phyloP scores from a whole-genome alignment of 1,140 invertebrate genomes.

The Drosophila tsacasi region DNA sequence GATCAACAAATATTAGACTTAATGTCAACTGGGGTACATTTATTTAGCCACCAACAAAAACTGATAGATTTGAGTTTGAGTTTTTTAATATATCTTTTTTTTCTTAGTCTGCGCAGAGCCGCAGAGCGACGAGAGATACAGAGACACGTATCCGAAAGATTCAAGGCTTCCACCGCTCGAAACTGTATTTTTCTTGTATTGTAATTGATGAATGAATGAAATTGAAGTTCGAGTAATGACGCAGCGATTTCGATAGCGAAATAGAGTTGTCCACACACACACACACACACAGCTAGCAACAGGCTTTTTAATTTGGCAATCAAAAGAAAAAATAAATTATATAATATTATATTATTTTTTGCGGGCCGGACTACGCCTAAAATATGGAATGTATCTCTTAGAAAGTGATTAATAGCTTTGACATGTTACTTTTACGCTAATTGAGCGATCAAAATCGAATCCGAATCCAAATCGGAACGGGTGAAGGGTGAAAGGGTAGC shows the following conservation, averaged over 20 bases:
- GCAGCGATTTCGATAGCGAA: conserved; percentile 66
- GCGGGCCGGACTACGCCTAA: conserved; percentile 59
- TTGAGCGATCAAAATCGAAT: conserved; percentile 83
- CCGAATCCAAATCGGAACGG: conserved; percentile 61
- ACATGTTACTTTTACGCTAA: conserved; percentile 84
- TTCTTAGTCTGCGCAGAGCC: neutral
- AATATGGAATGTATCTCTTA: conserved; percentile 44
- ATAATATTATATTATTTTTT: conserved; percentile 57
- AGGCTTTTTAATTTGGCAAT: conserved; percentile 80
- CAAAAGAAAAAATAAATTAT: conserved; percentile 81
- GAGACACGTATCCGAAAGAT: conserved; percentile 59
- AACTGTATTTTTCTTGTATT: conserved; percentile 72
- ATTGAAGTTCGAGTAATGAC: conserved; percentile 83
- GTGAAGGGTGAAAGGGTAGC: conserved; percentile 80
- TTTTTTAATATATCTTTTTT: conserved; percentile 22
- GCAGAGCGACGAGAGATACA: neutral
- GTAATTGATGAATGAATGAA: conserved; percentile 83
- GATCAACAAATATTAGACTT: conserved; percentile 71
- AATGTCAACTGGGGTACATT: conserved; percentile 63
- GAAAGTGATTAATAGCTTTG: conserved; percentile 81
- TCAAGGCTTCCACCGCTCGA: conserved; percentile 72
- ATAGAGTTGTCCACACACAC: conserved; percentile 66
- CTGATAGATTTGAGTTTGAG: conserved; percentile 42
- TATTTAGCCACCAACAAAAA: conserved; percentile 28
- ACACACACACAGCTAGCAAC: conserved; percentile 8